phyloP scores from a whole-genome alignment of 2,113 vertebrate genomes.

The Embiotoca jacksoni region DNA sequence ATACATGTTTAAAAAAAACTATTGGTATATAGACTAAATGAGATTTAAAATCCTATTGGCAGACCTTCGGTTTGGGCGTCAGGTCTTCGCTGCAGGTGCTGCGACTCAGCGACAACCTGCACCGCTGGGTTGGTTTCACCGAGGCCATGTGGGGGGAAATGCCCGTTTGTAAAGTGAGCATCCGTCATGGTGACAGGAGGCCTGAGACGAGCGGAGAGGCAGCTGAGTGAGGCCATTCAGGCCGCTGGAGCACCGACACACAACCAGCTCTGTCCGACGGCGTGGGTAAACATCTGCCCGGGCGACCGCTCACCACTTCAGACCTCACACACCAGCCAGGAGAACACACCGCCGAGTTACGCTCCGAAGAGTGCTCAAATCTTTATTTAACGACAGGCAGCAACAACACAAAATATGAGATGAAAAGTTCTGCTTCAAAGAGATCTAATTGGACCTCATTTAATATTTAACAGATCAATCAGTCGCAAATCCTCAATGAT shows the following conservation, averaged over 20 bases:
- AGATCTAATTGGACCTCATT: no score
- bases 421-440: no score
- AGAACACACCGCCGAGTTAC: slow-evolving; percentile 38
- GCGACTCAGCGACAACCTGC: no score
- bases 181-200: slow-evolving; percentile 72
- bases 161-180: slow-evolving; percentile 73
- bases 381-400: slow-evolving; percentile 4
- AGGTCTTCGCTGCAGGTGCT: slow-evolving; percentile 57
- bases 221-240: slow-evolving; percentile 62
- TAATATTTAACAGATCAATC: no score
- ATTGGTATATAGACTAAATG: no score
- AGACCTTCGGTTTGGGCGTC: neutral
- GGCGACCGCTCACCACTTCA: slow-evolving; percentile 47
- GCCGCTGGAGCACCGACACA: neutral
- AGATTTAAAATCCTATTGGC: neutral
- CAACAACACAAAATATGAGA: neutral
- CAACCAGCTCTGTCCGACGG: slow-evolving; percentile 50
- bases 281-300: slow-evolving; percentile 61
- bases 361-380: neutral
- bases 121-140: neutral
- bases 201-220: slow-evolving; percentile 27
- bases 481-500: no score
- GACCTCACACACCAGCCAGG: slow-evolving; percentile 77
- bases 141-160: slow-evolving; percentile 48
- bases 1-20: neutral